These are phyloP conservation scores for Drosophila basisetae DNA, from an alignment of 2,888 invertebrate species.

Conservation along the genomic window DNA sequence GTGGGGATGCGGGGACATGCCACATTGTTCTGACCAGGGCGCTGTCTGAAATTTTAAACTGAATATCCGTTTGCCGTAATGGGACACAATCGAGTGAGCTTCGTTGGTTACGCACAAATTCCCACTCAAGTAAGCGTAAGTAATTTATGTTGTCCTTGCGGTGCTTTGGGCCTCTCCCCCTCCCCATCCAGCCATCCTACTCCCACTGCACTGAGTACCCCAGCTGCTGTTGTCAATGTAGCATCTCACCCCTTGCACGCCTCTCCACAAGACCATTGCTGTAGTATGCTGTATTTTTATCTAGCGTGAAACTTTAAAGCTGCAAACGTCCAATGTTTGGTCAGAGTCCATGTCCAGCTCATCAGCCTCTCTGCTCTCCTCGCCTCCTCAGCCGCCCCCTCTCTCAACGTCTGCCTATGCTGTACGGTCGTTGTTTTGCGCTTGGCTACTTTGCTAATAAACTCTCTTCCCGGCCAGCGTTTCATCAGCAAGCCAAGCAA, in stretches of 20 bases:
- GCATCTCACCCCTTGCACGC: not conserved
- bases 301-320: slow-evolving; percentile 77
- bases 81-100: slow-evolving; percentile 80
- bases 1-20: not conserved
- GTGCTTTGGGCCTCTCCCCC: slow-evolving; percentile 52
- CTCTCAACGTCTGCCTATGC: not conserved
- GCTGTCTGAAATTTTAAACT: slow-evolving; percentile 74
- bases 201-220: slow-evolving; percentile 5
- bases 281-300: slow-evolving; percentile 57
- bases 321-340: slow-evolving; percentile 60
- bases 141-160: slow-evolving; percentile 82
- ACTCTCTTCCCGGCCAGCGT: slow-evolving; percentile 53
- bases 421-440: slow-evolving; percentile 57
- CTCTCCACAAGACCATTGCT: not conserved
- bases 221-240: slow-evolving; percentile 38
- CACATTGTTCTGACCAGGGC: slow-evolving; percentile 54
- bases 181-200: not conserved
- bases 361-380: slow-evolving; percentile 35
- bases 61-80: slow-evolving; percentile 79
- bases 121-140: slow-evolving; percentile 83
- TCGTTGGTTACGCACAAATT: slow-evolving; percentile 82
- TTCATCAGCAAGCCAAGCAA: slow-evolving; percentile 30
- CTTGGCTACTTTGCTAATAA: slow-evolving; percentile 80
- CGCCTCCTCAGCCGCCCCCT: not conserved
- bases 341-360: slow-evolving; percentile 52